These are phyloP conservation scores for Gymnothorax javanicus DNA, from an alignment of 2,797 vertebrate genomes.

Conservation along the genomic window DNA sequence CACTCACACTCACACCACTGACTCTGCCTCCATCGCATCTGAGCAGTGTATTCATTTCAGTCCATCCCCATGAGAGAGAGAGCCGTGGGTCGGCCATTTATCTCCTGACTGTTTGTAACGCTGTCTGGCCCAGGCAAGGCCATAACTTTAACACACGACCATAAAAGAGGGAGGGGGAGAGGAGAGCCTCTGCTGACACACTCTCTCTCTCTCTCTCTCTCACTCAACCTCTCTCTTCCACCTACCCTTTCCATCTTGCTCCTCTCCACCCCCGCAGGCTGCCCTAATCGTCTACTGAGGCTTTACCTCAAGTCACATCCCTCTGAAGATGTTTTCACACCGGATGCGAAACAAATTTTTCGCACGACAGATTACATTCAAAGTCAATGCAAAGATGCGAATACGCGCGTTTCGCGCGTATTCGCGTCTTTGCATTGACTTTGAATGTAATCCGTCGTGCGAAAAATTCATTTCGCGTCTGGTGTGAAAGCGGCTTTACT, in stretches of 20 bases:
- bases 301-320: not conserved
- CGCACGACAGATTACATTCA: too few relatives aligned
- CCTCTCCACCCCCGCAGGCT: not conserved
- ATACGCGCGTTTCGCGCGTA: too few relatives aligned
- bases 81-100: slow-evolving; percentile 9
- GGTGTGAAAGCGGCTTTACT: not conserved
- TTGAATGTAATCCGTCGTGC: too few relatives aligned
- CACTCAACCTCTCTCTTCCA: not conserved
- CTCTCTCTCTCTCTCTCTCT: not conserved
- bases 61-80: not conserved
- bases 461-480: too few relatives aligned
- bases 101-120: slow-evolving; percentile 19
- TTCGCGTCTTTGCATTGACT: too few relatives aligned
- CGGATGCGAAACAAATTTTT: too few relatives aligned
- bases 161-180: not conserved
- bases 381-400: too few relatives aligned
- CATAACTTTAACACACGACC: slow-evolving; percentile 16
- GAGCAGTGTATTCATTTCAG: slow-evolving; percentile 13
- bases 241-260: too few relatives aligned
- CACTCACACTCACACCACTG: not conserved
- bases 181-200: not conserved
- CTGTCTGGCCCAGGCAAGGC: not conserved
- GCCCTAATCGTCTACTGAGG: not conserved
- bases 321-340: too few relatives aligned
- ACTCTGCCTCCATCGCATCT: slow-evolving; percentile 4